These are phyloP conservation scores for Poecilia wingei DNA, from an alignment of 2,797 vertebrate species.

Conservation along the genomic window DNA sequence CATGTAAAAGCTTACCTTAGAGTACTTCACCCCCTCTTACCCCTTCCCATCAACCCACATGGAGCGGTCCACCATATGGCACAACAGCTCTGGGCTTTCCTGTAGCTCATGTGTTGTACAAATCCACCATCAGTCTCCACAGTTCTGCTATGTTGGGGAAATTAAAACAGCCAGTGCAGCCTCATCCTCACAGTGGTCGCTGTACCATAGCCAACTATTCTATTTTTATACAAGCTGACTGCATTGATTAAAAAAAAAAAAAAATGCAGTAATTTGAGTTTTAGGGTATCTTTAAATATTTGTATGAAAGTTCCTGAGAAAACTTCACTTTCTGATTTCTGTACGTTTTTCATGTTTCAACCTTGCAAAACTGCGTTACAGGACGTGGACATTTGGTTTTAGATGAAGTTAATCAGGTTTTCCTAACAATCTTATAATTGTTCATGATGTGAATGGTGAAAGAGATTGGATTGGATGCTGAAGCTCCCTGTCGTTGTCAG, in stretches of 20 bases:
- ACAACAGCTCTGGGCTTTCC: conserved; percentile 72
- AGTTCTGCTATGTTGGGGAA: conserved; percentile 49
- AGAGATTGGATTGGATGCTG: neutral
- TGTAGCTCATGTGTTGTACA: conserved; percentile 66
- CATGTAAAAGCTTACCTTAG: conserved; percentile 64
- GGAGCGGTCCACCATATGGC: conserved; percentile 79
- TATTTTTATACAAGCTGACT: conserved; percentile 17
- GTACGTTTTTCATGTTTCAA: neutral
- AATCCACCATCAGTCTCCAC: conserved; percentile 71
- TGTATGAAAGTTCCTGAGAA: neutral
- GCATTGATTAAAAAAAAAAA: conserved; percentile 66
- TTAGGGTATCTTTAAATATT: neutral
- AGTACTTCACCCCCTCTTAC: conserved; percentile 1
- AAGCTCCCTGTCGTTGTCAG: neutral
- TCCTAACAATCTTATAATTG: neutral
- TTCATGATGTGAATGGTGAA: neutral
- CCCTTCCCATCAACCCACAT: conserved; percentile 52
- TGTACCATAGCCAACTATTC: conserved; percentile 3
- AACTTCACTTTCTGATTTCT: neutral
- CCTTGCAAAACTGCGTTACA: neutral
- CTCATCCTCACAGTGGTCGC: conserved; percentile 29
- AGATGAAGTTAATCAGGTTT: neutral
- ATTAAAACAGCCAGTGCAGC: conserved; percentile 26
- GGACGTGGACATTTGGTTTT: neutral
- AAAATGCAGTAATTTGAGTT: conserved; percentile 51